Evolutionary conservation across 2,888 invertebrate species (phyloP), one percentile per base, ranked within the genome.

Genomic region (Lottia gigantea): DNA sequence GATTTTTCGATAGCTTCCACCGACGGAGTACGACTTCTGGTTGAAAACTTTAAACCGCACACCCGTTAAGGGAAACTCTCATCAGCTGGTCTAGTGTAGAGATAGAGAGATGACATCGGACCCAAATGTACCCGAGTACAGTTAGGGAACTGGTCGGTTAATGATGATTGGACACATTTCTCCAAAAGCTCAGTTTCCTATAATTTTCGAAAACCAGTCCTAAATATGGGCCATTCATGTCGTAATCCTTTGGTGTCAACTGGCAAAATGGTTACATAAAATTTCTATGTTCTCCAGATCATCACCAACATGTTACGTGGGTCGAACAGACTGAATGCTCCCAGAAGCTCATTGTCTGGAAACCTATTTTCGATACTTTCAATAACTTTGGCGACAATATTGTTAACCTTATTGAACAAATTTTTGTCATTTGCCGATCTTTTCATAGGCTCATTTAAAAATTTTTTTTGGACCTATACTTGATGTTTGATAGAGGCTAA

Each of bases 191-290:
- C 31, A 46, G n/a, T 49, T n/a, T n/a, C 49, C 49, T 15, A 49
- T 49, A 49, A n/a, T 49, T 49, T 49, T 49, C 49, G 49, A n/a
- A 8, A 11, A 49, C 12, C 14, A 15, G 49, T 49, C n/a, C 49
- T 49, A 12, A 49, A 49, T 15, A 49, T 49, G 49, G 49, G 49
- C 49, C 49, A 49, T 49, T 49, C 49, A n/a, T 49, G 49, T 15
- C n/a, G 15, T 15, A 49, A n/a, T 15, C n/a, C 49, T 11, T 49
- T 12, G n/a, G 49, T n/a, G 6, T n/a, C n/a, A 49, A 31, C 6
- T 31, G 31, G 31, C 31, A 6, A 31, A 12, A 15, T 49, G 49
- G 15, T 49, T 15, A 12, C 15, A 49, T n/a, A n/a, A n/a, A n/a
- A n/a, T 15, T 49, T 49, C 6, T 15, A n/a, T 19, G 49, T 49